Evolutionary conservation across 64 coral and sea anemone species (phyloP), one percentile per base, ranked within the genome.

Genomic region (Montipora foliosa): DNA sequence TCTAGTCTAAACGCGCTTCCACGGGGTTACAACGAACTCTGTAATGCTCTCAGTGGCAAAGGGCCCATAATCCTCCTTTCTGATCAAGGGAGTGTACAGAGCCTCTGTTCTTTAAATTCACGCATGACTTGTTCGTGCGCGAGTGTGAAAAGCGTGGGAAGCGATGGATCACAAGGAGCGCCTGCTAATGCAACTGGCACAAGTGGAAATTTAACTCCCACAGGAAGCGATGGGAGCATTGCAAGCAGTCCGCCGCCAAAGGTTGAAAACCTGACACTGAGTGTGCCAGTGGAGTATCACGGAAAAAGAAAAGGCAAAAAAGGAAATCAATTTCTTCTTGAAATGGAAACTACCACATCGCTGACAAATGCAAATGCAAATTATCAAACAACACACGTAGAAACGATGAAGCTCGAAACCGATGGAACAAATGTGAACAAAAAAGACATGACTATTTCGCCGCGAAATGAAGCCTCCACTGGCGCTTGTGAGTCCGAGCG

Each of bases 21-120:
- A 10, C 75, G 90, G 45, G 89, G 60, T 4, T 83, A 87, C 24
- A 95, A 89, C 78, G 94, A 95, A 82, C 53, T 88, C 5, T 84
- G 78, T 10, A 79, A 79, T 17, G 75, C 85, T 61, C 75, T 95
- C 1, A 78, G 79, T 17, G 92, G 89, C 15, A 74, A 90, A 49
- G 91, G 96, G 24, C 96, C 96, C 10, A 92, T 98, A 55, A 94
- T 98, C 57, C 91, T 98, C 14, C 79, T 98, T 5, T 94, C 96
- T 6, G 90, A 94, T 82, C 44, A 88, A 58, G 50, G 87, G 8
- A 98, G 96, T 74, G 16, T 98, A 19, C 96, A 98, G 55, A 98
- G 91, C 71, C 93, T 98, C 48, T 90, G 89, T 8, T 94, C 96
- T 8, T 46, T 93, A 29, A 84, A 94, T 61, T 89, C 96, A 8